Evolutionary conservation across 1,140 invertebrate genomes (phyloP).

Genomic region (Drosophila trapezifrons): DNA sequence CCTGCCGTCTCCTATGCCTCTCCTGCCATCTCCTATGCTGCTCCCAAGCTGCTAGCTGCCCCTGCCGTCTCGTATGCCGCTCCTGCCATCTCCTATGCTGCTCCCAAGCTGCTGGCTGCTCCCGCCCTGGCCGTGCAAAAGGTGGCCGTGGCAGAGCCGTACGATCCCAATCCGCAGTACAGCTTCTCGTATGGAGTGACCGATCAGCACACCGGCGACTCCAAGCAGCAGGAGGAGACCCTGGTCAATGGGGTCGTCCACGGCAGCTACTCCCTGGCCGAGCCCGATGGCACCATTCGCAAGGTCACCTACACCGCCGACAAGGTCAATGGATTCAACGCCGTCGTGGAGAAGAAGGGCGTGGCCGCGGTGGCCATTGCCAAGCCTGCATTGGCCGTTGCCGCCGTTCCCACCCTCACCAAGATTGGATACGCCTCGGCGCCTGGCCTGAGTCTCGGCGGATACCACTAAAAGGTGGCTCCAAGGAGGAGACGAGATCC

Average conservation of each 20-base stretch:
- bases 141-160: slow-evolving; percentile 85
- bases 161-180: slow-evolving; percentile 89
- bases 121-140: slow-evolving; percentile 82
- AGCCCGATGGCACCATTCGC: slow-evolving; percentile 88
- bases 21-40: slow-evolving; percentile 55
- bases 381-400: slow-evolving; percentile 84
- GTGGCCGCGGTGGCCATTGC: slow-evolving; percentile 68
- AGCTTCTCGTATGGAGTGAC: slow-evolving; percentile 89
- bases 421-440: slow-evolving; percentile 69
- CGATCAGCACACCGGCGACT: slow-evolving; percentile 89
- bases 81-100: slow-evolving; percentile 51
- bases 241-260: slow-evolving; percentile 87
- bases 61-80: slow-evolving; percentile 52
- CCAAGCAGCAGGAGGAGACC: slow-evolving; percentile 87
- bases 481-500: background rate
- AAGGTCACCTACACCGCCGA: slow-evolving; percentile 87
- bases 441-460: slow-evolving; percentile 49
- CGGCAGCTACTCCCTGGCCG: slow-evolving; percentile 87
- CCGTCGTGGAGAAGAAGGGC: slow-evolving; percentile 86
- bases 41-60: slow-evolving; percentile 64
- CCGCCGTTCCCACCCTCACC: slow-evolving; percentile 65
- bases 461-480: slow-evolving; percentile 53
- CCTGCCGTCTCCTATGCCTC: slow-evolving; percentile 34
- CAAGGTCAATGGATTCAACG: slow-evolving; percentile 87
- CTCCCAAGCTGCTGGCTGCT: slow-evolving; percentile 66